Evolutionary conservation across 2,888 invertebrate genomes (phyloP), one percentile per base, ranked within the genome.

Genomic region (Pristionchus maxplancki): DNA sequence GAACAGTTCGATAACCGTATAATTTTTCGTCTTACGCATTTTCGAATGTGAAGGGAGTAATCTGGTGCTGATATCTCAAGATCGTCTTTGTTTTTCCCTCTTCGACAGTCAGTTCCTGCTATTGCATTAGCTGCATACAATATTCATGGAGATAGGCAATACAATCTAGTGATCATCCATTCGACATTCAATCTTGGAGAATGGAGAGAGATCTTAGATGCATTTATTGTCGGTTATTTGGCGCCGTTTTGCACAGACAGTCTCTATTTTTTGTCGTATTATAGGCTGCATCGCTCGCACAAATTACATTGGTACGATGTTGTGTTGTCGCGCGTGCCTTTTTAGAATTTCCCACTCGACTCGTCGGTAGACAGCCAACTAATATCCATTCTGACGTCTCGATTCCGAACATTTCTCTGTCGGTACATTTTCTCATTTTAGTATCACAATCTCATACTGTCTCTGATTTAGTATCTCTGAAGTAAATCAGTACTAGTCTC

Each of bases 1-100:
- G 58, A 58, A 58, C 58, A 58, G 58, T 58, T 58, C 58, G 58
- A 58, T 58, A 58, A 58, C 58, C 58, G 58, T 58, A 58, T 58
- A 58, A 58, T 58, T n/a, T 58, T 58, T n/a, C 9, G 58, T 58
- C 24, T 4, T 58, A 9, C n/a, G 58, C 24, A 58, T 58, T 58
- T 58, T n/a, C 24, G 20, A 6, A 53, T 58, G 17, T 11, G n/a
- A n/a, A 58, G 58, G 58, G n/a, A 58, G n/a, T 58, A n/a, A n/a
- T 58, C n/a, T 24, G 20, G 20, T 58, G 2, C 53, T 31, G 64
- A 64, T 64, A 64, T 64, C 64, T 64, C 31, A 64, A 3, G 64
- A 64, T 64, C 64, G 11, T 64, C 31, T 31, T 31, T 64, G 31
- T 64, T 64, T 62, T 64, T 34, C 58, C 58, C 24, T 1, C 24